Evolutionary conservation across 2,797 vertebrate genomes (phyloP), one percentile per base, ranked within the genome.

Genomic region (Sebastes vulpes): DNA sequence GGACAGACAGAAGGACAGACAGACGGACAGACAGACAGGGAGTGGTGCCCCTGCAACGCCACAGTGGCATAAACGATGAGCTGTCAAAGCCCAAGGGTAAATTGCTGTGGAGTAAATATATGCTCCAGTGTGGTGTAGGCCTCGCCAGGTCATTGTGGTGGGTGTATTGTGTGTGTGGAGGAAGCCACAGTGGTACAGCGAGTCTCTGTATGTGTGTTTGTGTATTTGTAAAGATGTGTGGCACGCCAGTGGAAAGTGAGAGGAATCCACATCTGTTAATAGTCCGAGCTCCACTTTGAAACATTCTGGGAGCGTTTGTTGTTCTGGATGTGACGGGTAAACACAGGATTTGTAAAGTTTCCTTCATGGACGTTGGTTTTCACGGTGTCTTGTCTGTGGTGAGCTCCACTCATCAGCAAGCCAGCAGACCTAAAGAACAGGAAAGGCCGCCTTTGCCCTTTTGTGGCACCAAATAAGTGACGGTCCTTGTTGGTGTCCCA

Each of bases 41-140:
- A 92, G 93, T 93, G 92, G 90, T 91, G 82, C 85, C 83, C 85
- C 88, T 79, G 80, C 79, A 79, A 77, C 14, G 81, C 91, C 92
- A 89, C 87, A 90, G 83, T 91, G 86, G 91, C 88, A 90, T 84
- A 93, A 92, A 91, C 87, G 61, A 91, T 94, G 91, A 94, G 86
- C 85, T 93, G 92, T 93, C 87, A 86, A 92, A 93, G 81, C 88
- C 83, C 75, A 68, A 77, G 82, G 75, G 80, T 93, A 93, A 92
- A 92, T 93, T 92, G 87, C 90, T 92, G 91, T 85, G 89, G 87
- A 90, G 88, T 92, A 94, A 94, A 91, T 93, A 93, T 86, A 93
- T 14, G 70, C 82, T 90, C 21, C 77, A 77, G 84, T 77, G 56
- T 81, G 60, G 87, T 67, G 85, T 52, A 63, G 88, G 87, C 74